Evolutionary conservation across 1,140 invertebrate genomes (phyloP).

Genomic region (Varroa destructor): DNA sequence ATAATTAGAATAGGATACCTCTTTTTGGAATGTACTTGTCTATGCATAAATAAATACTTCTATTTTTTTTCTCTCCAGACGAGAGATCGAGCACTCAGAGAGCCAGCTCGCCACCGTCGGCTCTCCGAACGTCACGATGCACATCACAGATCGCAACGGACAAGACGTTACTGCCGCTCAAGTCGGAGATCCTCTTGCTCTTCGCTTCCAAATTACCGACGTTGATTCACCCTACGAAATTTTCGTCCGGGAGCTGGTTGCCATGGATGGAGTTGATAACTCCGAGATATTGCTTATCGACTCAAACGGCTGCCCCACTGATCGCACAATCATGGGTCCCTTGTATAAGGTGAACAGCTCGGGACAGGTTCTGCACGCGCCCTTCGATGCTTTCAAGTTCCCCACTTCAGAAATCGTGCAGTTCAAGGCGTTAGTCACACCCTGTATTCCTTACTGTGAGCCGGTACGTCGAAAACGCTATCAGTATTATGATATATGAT

Average conservation of each 20-base stretch:
- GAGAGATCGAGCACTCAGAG: slow-evolving; percentile 55
- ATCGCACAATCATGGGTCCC: slow-evolving; percentile 45
- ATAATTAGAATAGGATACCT: too few relatives aligned
- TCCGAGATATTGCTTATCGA: slow-evolving; percentile 72
- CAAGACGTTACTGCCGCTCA: slow-evolving; percentile 43
- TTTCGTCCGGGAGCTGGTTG: slow-evolving; percentile 79
- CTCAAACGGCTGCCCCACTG: slow-evolving; percentile 55
- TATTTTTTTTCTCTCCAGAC: slow-evolving; percentile 66
- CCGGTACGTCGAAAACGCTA: slow-evolving; percentile 46
- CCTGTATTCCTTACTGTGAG: slow-evolving; percentile 78
- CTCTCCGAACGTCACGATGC: slow-evolving; percentile 83
- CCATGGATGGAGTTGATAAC: slow-evolving; percentile 80
- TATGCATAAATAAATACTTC: too few relatives aligned
- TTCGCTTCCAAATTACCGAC: slow-evolving; percentile 80
- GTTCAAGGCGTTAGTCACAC: slow-evolving; percentile 79
- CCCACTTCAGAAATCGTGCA: slow-evolving; percentile 84
- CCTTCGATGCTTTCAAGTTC: slow-evolving; percentile 91
- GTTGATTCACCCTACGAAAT: slow-evolving; percentile 66
- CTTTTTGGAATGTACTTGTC: too few relatives aligned
- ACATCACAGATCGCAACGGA: slow-evolving; percentile 53
- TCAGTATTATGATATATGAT: neutral
- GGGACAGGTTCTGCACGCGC: slow-evolving; percentile 63
- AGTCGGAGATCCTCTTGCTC: slow-evolving; percentile 54
- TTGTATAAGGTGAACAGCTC: slow-evolving; percentile 48
- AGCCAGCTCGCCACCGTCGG: slow-evolving; percentile 55